Conservation (phyloP, 2,797 vertebrate genomes). For the Zenarchopterus dispar region DNA sequence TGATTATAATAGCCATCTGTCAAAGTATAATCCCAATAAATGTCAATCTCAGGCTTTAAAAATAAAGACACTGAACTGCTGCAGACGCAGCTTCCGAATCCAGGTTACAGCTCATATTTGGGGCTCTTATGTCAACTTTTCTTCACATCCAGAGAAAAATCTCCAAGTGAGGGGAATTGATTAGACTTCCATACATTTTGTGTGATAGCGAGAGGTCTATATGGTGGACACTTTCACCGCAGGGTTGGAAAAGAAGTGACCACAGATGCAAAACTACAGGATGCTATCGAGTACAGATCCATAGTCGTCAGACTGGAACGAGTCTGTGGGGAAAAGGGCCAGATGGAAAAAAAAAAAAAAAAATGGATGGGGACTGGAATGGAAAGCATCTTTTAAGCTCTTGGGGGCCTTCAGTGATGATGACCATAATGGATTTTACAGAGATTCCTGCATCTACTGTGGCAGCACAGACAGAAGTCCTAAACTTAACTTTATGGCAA, state of each 20-base stretch:
- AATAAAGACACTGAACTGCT: constrained; percentile 11
- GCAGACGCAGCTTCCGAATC: constrained; percentile 11
- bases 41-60: constrained; percentile 1
- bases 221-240: constrained; percentile 31
- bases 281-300: constrained; percentile 62
- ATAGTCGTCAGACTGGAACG: constrained; percentile 49
- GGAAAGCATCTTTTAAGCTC: constrained; percentile 40
- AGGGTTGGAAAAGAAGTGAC: constrained; percentile 57
- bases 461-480: constrained; percentile 1
- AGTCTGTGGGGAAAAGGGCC: constrained; percentile 39
- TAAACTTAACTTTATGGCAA: constrained; percentile 14
- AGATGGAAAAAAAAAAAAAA: constrained; percentile 68
- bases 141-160: constrained; percentile 22
- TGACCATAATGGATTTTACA: constrained; percentile 58
- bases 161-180: constrained; percentile 34
- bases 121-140: constrained; percentile 6
- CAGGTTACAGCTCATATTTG: constrained; percentile 18
- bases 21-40: not conserved
- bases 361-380: constrained; percentile 39
- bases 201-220: constrained; percentile 22
- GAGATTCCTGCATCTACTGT: constrained; percentile 23
- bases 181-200: constrained; percentile 17
- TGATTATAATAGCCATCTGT: constrained; percentile 1
- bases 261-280: constrained; percentile 58
- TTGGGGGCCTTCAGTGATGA: constrained; percentile 40